These are phyloP conservation scores for Sebastes diaconus DNA, from an alignment of 2,797 vertebrate genomes.

Conservation along the genomic window DNA sequence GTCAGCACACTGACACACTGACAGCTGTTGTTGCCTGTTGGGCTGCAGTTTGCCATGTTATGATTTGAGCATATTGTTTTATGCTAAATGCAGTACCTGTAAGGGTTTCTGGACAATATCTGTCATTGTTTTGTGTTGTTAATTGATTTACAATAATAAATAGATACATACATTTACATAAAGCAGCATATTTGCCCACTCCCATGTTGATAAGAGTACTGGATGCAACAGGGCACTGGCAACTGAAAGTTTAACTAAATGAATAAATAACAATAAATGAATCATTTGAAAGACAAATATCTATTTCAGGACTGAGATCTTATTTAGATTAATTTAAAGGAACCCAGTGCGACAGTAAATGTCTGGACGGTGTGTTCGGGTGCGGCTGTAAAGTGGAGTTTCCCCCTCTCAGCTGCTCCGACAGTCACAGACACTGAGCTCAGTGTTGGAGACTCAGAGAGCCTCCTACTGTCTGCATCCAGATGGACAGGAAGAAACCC, in stretches of 20 bases:
- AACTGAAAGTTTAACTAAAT: background rate
- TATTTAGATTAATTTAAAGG: background rate
- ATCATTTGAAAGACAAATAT: background rate
- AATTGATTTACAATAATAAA: too few relatives aligned
- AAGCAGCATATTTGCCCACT: too few relatives aligned
- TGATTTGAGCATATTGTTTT: too few relatives aligned
- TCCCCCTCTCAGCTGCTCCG: constrained; percentile 56
- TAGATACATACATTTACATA: too few relatives aligned
- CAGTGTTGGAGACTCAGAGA: constrained; percentile 64
- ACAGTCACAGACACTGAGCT: constrained; percentile 52
- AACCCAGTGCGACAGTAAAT: background rate
- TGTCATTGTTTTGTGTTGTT: too few relatives aligned
- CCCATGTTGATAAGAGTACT: background rate
- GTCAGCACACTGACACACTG: too few relatives aligned
- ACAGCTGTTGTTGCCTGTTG: too few relatives aligned
- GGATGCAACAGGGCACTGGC: background rate
- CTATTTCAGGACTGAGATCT: background rate
- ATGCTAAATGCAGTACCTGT: too few relatives aligned
- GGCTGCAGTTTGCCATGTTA: too few relatives aligned
- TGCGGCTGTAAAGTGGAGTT: constrained; percentile 42
- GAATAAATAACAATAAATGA: background rate
- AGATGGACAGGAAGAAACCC: constrained; percentile 76
- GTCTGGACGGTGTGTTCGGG: constrained; percentile 45
- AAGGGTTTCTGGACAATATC: too few relatives aligned
- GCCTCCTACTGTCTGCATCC: constrained; percentile 61